Base-by-base conservation (phyloP, 2,113 vertebrate species). In the Melanotaenia duboulayi region DNA sequence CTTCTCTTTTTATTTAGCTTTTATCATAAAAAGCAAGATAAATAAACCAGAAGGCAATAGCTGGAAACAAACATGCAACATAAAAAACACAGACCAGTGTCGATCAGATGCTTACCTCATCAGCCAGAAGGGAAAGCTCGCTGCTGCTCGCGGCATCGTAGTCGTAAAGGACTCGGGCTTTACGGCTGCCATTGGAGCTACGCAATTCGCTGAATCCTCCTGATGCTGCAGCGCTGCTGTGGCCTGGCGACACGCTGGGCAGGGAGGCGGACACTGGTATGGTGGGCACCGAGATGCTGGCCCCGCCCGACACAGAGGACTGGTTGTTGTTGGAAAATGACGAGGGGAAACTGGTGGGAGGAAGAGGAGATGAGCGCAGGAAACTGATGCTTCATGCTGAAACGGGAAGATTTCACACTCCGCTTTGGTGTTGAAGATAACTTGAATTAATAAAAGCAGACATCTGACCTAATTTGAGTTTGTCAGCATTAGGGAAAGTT, bases 81-180 rank as follows among this genome's bases (percentile, higher is more conserved):
- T 35, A 9, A 35, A 9, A 35, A 35, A 35, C 32, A 5, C 8
- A 9, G 32, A 35, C 39, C 16, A 2, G 44, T 1, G 14, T 17
- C 2, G 42, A 17, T 0, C 14, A 2, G 1, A 8, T 17, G 0
- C 61, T 93, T 92, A 99, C 98, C 96, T 99, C 98, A 87, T 99
- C 97, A 65, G 98, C 97, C 83, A 99, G 94, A 83, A 99, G 94
- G 13, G 98, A 99, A 19, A 99, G 95, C 84, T 99, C 97, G 71
- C 92, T 98, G 92, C 97, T 98, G 85, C 97, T 96, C 37, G 96
- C 97, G 14, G 98, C 98, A 57, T 99, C 98, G 6, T 99, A 99
- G 89, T 99, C 98, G 70, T 99, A 99, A 1, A 99, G 96, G 60
- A 99, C 98, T 22, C 97, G 91, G 51, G 98, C 98, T 90, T 94